Percentiles rank a stretch among this genome's conserved stretches.
Evolutionary conservation across 2,888 invertebrate genomes (phyloP).

Genomic region (Thalpophila matura): DNA sequence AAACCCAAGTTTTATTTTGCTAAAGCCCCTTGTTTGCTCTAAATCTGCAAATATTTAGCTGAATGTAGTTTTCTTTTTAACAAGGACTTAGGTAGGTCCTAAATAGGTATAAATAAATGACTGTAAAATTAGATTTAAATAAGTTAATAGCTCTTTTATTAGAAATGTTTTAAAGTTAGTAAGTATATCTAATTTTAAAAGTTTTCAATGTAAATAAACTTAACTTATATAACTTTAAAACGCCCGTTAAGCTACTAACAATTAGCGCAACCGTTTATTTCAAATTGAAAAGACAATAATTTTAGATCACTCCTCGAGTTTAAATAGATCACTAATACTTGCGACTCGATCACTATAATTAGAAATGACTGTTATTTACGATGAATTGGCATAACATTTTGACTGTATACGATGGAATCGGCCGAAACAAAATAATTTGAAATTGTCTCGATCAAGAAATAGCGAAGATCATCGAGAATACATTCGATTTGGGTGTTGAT

Average conservation of each 20-base stretch:
- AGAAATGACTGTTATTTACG: conserved; percentile 55
- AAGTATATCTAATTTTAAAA: no score
- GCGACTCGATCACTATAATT: conserved; percentile 41
- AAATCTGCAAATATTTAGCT: not conserved
- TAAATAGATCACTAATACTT: conserved; percentile 34
- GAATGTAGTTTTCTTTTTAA: not conserved
- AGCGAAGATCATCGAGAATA: not conserved
- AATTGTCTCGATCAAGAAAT: not conserved
- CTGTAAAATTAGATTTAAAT: not conserved
- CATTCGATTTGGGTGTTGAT: not conserved
- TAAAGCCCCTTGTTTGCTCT: not conserved
- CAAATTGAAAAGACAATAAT: conserved; percentile 26
- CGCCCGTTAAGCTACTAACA: not conserved
- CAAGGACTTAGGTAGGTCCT: no score
- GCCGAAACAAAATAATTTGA: not conserved
- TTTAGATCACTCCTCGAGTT: conserved; percentile 29
- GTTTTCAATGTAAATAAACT: no score
- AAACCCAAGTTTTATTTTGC: not conserved
- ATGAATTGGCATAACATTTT: conserved; percentile 32
- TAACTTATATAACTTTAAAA: no score
- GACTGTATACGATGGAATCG: conserved; percentile 6
- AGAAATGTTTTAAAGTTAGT: no score
- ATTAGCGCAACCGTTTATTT: conserved; percentile 25
- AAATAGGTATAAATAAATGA: no score
- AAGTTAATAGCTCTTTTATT: no score